These are phyloP conservation scores for Geopemphigus sp. DNA, from an alignment of 1,140 invertebrate genomes.

Conservation along the genomic window DNA sequence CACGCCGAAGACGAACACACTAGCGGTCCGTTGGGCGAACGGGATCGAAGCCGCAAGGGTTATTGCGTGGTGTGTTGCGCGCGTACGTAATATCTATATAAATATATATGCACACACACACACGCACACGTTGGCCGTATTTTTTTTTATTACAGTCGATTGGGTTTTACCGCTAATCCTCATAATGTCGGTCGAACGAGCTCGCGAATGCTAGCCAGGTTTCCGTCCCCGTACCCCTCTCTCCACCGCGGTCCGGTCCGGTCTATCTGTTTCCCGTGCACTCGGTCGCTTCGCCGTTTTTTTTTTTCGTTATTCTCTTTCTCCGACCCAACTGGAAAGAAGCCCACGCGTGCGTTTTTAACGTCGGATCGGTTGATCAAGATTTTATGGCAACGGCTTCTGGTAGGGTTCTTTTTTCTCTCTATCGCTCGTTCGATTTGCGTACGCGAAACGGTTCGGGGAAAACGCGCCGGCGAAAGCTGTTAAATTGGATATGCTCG, in stretches of 20 bases:
- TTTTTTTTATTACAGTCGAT: constrained; percentile 41
- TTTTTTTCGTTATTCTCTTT: neutral
- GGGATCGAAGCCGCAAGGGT: constrained; percentile 26
- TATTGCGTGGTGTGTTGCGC: neutral
- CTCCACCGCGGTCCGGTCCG: neutral
- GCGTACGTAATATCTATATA: neutral
- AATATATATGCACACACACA: neutral
- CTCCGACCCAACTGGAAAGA: constrained; percentile 36
- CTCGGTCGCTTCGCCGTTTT: neutral
- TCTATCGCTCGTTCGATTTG: constrained; percentile 28
- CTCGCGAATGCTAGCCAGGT: constrained; percentile 39
- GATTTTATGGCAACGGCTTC: constrained; percentile 20
- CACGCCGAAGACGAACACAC: neutral
- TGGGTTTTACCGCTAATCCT: constrained; percentile 45
- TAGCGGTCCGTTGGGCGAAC: too few species aligned
- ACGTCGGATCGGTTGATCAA: constrained; percentile 27
- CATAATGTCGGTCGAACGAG: constrained; percentile 43
- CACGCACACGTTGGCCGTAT: too few species aligned
- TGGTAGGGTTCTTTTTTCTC: constrained; percentile 15
- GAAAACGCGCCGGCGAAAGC: constrained; percentile 8
- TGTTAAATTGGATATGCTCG: constrained; percentile 17
- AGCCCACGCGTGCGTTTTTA: constrained; percentile 44
- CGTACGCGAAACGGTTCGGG: constrained; percentile 31
- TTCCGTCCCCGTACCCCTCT: too few species aligned
- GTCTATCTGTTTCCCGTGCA: neutral